A percentile compares a stretch with the other conserved stretches of the same genome.
These are phyloP conservation scores for Odontesthes bonariensis DNA, from an alignment of 2,113 vertebrate genomes.

Conservation along the genomic window DNA sequence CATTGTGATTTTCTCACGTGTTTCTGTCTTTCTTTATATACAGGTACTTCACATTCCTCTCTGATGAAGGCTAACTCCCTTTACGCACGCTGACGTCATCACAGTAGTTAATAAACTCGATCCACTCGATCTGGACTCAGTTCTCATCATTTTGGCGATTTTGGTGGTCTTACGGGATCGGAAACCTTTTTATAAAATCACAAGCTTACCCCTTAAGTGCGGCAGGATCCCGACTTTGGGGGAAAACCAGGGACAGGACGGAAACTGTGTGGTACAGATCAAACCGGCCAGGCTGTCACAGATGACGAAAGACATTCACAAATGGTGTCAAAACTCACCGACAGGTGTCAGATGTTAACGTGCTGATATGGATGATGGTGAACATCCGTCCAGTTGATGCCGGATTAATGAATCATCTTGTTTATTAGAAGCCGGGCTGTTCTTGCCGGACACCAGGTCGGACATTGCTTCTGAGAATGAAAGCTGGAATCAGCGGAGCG, in stretches of 20 bases:
- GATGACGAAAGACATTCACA: neutral
- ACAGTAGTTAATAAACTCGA: conserved; percentile 12
- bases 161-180: neutral
- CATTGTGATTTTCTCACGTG: neutral
- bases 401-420: neutral
- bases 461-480: conserved; percentile 33
- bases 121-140: neutral
- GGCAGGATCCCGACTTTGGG: neutral
- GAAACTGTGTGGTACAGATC: neutral
- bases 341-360: conserved; percentile 35
- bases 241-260: neutral
- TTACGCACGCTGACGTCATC: conserved; percentile 50
- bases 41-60: neutral
- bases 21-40: neutral
- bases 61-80: neutral
- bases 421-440: conserved; percentile 15
- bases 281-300: neutral
- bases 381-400: conserved; percentile 55
- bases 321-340: conserved; percentile 66
- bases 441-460: conserved; percentile 38
- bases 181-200: neutral
- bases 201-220: too few relatives aligned
- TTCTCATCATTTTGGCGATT: conserved; percentile 8
- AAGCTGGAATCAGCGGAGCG: neutral
- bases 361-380: conserved; percentile 23